Conservation (phyloP, 2,888 invertebrate species). For the Archips xylosteana region DNA sequence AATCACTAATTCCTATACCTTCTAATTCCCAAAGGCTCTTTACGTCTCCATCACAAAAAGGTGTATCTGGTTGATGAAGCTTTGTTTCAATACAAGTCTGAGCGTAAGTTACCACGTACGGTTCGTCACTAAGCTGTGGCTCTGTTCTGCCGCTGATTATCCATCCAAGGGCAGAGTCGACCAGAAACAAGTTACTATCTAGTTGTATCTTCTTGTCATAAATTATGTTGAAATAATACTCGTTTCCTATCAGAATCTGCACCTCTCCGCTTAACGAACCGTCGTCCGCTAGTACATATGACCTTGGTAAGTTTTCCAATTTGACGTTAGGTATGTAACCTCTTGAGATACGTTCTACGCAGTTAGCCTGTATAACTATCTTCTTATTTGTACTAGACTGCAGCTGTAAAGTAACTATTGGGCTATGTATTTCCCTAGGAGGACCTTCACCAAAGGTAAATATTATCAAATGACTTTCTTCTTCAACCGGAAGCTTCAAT, state of each 20-base stretch:
- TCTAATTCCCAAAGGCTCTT: slow-evolving; percentile 14
- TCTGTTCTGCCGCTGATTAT: background rate
- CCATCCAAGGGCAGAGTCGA: background rate
- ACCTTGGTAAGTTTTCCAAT: background rate
- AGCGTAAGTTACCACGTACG: background rate
- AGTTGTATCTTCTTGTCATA: background rate
- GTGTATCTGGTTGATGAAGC: background rate
- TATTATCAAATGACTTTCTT: slow-evolving; percentile 4
- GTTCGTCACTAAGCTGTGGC: no score
- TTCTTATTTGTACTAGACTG: background rate
- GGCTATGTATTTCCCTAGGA: slow-evolving; percentile 2
- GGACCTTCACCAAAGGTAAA: background rate
- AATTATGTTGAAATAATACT: no score
- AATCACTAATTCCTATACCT: slow-evolving; percentile 1
- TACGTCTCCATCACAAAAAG: slow-evolving; percentile 1
- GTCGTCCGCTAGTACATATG: background rate
- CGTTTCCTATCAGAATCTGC: background rate
- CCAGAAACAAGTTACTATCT: background rate
- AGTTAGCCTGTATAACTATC: background rate
- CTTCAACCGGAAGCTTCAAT: background rate
- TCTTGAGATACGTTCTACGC: background rate
- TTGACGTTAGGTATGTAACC: background rate
- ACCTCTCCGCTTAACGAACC: background rate
- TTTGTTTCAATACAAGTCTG: background rate
- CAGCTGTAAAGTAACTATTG: background rate